phyloP scores from a whole-genome alignment of 2,888 invertebrate species.

The Agrotis clavis region DNA sequence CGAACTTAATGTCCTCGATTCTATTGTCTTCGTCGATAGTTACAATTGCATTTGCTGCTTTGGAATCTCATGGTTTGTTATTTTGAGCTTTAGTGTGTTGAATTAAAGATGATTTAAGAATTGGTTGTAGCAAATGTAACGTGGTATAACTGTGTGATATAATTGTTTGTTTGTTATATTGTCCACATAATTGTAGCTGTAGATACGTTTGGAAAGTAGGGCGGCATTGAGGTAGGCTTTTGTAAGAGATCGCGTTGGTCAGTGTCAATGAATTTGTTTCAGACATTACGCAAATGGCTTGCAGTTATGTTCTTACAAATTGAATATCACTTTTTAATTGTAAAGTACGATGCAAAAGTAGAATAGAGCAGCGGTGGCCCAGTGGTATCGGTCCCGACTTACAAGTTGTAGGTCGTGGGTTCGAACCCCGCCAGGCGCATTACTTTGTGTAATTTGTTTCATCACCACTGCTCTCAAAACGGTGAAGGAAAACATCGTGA shows the following conservation, averaged over 20 bases:
- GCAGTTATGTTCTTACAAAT: constrained; percentile 62
- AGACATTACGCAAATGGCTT: constrained; percentile 78
- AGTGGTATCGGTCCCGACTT: too few relatives aligned
- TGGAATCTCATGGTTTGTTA: constrained; percentile 45
- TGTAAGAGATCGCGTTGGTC: constrained; percentile 86
- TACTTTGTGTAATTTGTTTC: too few relatives aligned
- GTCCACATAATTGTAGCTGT: constrained; percentile 84
- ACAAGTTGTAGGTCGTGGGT: too few relatives aligned
- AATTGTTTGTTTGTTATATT: constrained; percentile 81
- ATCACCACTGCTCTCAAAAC: too few relatives aligned
- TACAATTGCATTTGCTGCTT: constrained; percentile 48
- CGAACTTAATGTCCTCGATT: constrained; percentile 75
- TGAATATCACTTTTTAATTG: constrained; percentile 64
- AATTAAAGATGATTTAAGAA: constrained; percentile 54
- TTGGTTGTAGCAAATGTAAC: constrained; percentile 41
- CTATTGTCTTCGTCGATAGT: constrained; percentile 77
- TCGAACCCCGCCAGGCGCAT: too few relatives aligned
- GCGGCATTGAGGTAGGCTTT: constrained; percentile 89
- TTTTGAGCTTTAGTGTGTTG: constrained; percentile 70
- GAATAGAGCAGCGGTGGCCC: too few relatives aligned
- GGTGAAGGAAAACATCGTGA: too few relatives aligned
- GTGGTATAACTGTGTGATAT: constrained; percentile 72
- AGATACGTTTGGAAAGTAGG: constrained; percentile 87
- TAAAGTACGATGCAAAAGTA: constrained; percentile 41
- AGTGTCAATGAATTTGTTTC: constrained; percentile 89